Percentiles rank a stretch among this genome's conserved stretches.
phyloP scores from a whole-genome alignment of 2,113 vertebrate genomes.

The Corythoichthys intestinalis region DNA sequence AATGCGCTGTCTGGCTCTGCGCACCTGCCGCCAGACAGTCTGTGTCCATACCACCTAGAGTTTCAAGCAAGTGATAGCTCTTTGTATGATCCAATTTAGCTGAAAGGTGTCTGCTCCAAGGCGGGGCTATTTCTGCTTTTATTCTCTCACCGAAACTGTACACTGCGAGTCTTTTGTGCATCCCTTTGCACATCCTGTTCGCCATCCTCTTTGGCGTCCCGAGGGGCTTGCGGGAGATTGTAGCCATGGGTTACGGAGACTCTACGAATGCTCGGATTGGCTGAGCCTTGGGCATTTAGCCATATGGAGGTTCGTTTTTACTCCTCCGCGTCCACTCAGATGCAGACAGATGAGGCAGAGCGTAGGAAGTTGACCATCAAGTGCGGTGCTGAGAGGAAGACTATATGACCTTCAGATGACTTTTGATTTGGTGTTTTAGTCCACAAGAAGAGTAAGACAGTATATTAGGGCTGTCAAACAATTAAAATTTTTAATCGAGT shows the following conservation, averaged over 20 bases:
- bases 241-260: conserved; percentile 46
- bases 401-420: conserved; percentile 22
- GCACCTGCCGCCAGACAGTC: conserved; percentile 33
- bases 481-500: too few relatives aligned
- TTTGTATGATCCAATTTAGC: conserved; percentile 35
- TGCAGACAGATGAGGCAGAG: neutral
- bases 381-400: conserved; percentile 22
- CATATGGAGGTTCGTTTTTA: conserved; percentile 41
- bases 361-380: conserved; percentile 16
- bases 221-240: conserved; percentile 43
- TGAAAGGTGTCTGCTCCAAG: conserved; percentile 2
- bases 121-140: conserved; percentile 2
- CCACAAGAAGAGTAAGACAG: neutral
- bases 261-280: conserved; percentile 49
- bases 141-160: neutral
- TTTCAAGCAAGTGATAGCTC: neutral
- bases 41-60: conserved; percentile 11
- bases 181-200: conserved; percentile 36
- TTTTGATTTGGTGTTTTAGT: conserved; percentile 9
- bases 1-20: conserved; percentile 4
- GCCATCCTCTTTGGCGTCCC: conserved; percentile 12
- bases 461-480: too few relatives aligned
- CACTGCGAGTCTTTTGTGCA: conserved; percentile 21
- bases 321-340: conserved; percentile 4
- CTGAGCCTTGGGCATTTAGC: conserved; percentile 26